Conservation (phyloP, 1,140 invertebrate genomes). For the Polypedilum vanderplanki region DNA sequence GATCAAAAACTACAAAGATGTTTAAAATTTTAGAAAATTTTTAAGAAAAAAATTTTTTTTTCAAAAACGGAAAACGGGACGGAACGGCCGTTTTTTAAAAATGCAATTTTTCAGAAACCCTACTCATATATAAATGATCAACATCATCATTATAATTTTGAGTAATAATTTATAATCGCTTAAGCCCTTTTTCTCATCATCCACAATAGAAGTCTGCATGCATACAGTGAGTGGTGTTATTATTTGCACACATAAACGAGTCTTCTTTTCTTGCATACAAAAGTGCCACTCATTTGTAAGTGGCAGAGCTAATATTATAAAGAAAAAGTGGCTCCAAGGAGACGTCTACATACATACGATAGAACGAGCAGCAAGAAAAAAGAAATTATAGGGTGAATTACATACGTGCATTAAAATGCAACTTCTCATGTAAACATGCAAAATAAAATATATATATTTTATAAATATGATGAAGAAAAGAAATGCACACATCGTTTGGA, state of each 20-base stretch:
- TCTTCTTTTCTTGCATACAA: neutral
- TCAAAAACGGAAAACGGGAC: too few species aligned
- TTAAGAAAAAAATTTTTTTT: too few species aligned
- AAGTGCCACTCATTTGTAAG: neutral
- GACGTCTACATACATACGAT: conserved; percentile 3
- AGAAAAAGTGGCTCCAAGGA: conserved; percentile 2
- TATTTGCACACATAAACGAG: neutral
- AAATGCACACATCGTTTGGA: too few species aligned
- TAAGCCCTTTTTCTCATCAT: neutral
- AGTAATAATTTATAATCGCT: neutral
- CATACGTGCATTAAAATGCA: conserved; percentile 3
- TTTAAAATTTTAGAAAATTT: too few species aligned
- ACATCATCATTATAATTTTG: too few species aligned
- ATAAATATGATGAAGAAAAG: too few species aligned
- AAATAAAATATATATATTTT: neutral
- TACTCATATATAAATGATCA: too few species aligned
- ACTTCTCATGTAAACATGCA: neutral
- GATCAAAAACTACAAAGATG: too few species aligned
- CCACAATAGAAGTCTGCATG: neutral
- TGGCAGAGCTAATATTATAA: conserved; percentile 11
- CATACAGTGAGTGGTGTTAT: neutral
- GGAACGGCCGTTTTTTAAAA: too few species aligned
- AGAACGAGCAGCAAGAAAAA: too few species aligned
- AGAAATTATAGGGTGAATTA: neutral
- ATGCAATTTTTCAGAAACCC: too few species aligned